Conservation (phyloP, 2,797 vertebrate genomes). For the Odontamblyopus rebecca region DNA sequence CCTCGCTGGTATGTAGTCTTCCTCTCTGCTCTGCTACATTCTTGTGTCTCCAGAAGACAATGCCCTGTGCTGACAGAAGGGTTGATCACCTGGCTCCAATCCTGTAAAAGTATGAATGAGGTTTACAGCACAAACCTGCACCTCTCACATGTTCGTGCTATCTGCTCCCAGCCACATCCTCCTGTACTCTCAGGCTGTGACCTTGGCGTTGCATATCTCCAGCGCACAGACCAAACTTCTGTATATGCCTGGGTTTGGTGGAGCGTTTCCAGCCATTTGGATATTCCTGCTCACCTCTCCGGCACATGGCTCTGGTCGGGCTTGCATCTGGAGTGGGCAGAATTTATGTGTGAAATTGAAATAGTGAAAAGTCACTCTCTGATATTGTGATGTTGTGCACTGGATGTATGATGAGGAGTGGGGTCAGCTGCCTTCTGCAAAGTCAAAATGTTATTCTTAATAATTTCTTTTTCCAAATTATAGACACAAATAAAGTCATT, state of each 20-base stretch:
- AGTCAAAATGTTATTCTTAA: background rate
- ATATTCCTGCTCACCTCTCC: background rate
- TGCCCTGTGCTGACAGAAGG: slow-evolving; percentile 34
- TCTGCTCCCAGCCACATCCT: slow-evolving; percentile 27
- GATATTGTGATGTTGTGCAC: background rate
- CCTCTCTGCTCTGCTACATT: slow-evolving; percentile 26
- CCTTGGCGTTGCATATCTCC: slow-evolving; percentile 56
- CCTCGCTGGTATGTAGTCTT: slow-evolving; percentile 14
- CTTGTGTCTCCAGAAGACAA: slow-evolving; percentile 26
- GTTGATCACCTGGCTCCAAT: slow-evolving; percentile 54
- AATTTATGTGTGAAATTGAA: slow-evolving; percentile 2
- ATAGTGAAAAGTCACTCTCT: background rate
- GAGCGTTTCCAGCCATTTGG: slow-evolving; percentile 32
- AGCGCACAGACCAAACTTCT: slow-evolving; percentile 45
- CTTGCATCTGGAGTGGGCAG: slow-evolving; percentile 5
- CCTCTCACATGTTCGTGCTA: background rate
- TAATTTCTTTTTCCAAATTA: background rate
- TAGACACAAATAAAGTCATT: too few relatives aligned
- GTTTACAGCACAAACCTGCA: background rate
- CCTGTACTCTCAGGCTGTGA: slow-evolving; percentile 26
- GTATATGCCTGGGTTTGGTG: slow-evolving; percentile 33
- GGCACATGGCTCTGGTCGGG: slow-evolving; percentile 4
- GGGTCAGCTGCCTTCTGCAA: background rate
- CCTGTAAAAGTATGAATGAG: slow-evolving; percentile 11
- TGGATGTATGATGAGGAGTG: background rate